Conservation (phyloP, 1,140 invertebrate genomes). For the Cecropterus lyciades region DNA sequence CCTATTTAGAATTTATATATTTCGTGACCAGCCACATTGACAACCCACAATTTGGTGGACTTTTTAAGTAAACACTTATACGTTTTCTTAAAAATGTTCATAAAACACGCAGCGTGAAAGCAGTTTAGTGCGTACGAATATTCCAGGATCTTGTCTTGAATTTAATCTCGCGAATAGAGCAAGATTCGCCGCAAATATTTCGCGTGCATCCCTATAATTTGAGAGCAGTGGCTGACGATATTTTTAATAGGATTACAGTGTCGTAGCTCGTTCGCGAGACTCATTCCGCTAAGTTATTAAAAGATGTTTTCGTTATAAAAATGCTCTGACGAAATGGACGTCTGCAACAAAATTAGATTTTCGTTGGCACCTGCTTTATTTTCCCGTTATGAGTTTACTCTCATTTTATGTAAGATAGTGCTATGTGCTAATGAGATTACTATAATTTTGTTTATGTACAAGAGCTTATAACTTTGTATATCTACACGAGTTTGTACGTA, state of each 20-base stretch:
- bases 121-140: conserved; percentile 50
- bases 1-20: too few relatives aligned
- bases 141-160: conserved; percentile 59
- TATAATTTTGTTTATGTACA: neutral
- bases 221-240: conserved; percentile 47
- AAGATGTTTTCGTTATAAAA: conserved; percentile 19
- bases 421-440: neutral
- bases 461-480: too few relatives aligned
- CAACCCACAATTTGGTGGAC: too few relatives aligned
- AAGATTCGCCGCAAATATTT: conserved; percentile 69
- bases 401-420: neutral
- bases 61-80: too few relatives aligned
- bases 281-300: conserved; percentile 13
- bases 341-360: conserved; percentile 4
- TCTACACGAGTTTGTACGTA: too few relatives aligned
- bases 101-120: conserved; percentile 32
- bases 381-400: neutral
- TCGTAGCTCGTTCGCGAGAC: conserved; percentile 20
- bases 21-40: too few relatives aligned
- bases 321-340: conserved; percentile 5
- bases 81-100: too few relatives aligned
- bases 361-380: conserved; percentile 3
- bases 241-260: conserved; percentile 51
- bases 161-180: conserved; percentile 73
- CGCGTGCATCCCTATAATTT: conserved; percentile 67